These are phyloP conservation scores for Megalops atlanticus DNA, from an alignment of 2,113 vertebrate genomes.

Conservation along the genomic window DNA sequence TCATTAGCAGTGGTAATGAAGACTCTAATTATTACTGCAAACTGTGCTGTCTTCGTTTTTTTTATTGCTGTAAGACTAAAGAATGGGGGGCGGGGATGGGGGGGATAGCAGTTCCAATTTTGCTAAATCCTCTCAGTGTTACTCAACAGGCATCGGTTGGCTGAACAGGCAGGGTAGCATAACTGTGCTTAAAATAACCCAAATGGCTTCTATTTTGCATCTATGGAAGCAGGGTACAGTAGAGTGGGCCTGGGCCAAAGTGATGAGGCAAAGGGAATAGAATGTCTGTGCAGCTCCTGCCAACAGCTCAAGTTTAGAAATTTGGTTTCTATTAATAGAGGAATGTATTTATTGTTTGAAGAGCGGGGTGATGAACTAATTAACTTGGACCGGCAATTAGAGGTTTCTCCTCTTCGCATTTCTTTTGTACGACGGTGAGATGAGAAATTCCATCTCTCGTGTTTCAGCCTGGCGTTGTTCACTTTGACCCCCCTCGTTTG, in stretches of 20 bases:
- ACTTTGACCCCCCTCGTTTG: background rate
- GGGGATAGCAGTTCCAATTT: background rate
- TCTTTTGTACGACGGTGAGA: background rate
- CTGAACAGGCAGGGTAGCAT: constrained; percentile 41
- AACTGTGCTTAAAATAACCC: constrained; percentile 59
- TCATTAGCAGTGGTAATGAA: constrained; percentile 43
- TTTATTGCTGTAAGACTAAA: constrained; percentile 17
- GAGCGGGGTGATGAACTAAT: constrained; percentile 28
- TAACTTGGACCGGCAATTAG: background rate
- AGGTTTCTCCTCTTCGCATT: background rate
- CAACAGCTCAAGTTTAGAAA: constrained; percentile 67
- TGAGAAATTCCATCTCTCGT: background rate
- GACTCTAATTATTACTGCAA: constrained; percentile 28
- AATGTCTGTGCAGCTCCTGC: constrained; percentile 69
- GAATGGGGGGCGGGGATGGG: background rate
- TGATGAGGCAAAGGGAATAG: constrained; percentile 71
- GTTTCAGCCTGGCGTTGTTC: too few relatives aligned
- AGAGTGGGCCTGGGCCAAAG: constrained; percentile 62
- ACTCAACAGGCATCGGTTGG: constrained; percentile 22
- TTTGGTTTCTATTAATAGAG: constrained; percentile 35
- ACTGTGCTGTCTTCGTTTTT: constrained; percentile 27
- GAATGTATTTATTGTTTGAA: constrained; percentile 30
- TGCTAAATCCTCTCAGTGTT: background rate
- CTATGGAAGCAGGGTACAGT: constrained; percentile 44
- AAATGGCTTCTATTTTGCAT: constrained; percentile 63